phyloP scores from a whole-genome alignment of 1,140 invertebrate genomes.

The Palaemon carinicauda region DNA sequence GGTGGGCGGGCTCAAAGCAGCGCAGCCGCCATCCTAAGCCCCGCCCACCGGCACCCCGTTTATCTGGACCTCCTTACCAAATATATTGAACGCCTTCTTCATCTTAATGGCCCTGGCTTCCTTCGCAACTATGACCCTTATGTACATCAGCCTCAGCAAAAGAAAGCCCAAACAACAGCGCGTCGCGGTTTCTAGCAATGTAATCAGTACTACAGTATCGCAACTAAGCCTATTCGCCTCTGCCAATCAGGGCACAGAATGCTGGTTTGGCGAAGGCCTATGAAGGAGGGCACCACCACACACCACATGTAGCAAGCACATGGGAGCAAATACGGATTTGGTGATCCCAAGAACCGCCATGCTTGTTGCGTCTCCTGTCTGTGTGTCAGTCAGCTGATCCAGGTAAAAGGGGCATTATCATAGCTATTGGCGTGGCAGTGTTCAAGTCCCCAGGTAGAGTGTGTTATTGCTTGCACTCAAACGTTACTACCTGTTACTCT shows the following conservation, averaged over 20 bases:
- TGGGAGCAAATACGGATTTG: constrained; percentile 12
- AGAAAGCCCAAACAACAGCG: neutral
- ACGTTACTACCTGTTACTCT: neutral
- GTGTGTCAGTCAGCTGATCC: neutral
- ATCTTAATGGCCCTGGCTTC: constrained; percentile 57
- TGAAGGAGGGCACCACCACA: constrained; percentile 17
- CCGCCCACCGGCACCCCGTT: constrained; percentile 43
- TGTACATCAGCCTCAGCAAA: constrained; percentile 45
- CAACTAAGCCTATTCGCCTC: constrained; percentile 44
- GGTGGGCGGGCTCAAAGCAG: constrained; percentile 36
- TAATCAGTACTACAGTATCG: constrained; percentile 22
- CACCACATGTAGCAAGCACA: constrained; percentile 44
- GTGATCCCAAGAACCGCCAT: neutral
- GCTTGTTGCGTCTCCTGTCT: neutral
- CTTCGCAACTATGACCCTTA: constrained; percentile 52
- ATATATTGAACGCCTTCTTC: constrained; percentile 59
- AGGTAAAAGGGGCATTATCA: too few species aligned
- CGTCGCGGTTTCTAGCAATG: neutral
- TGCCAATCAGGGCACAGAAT: constrained; percentile 47
- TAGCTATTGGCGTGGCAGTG: too few species aligned
- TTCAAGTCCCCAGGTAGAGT: too few species aligned
- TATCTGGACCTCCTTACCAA: constrained; percentile 53
- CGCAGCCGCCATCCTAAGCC: constrained; percentile 31
- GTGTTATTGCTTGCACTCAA: neutral
- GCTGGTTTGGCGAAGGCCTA: constrained; percentile 42